These are phyloP conservation scores for Sakesphorus luctuosus DNA, from an alignment of 2,113 vertebrate genomes.

Conservation along the genomic window DNA sequence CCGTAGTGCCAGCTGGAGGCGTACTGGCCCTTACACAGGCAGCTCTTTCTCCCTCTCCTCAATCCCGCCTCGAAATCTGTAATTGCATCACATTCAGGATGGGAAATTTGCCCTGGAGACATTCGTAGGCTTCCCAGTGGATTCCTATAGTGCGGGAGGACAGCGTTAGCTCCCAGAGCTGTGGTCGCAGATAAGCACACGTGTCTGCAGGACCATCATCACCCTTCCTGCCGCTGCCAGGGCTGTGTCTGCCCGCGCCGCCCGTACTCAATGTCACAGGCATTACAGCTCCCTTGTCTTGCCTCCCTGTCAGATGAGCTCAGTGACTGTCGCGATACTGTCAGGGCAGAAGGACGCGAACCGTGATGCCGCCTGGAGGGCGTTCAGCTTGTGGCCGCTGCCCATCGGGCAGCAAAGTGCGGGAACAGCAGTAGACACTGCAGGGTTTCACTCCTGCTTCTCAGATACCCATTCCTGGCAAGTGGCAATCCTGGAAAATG, in stretches of 20 bases:
- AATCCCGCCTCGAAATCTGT: accelerated
- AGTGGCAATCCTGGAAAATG: not conserved
- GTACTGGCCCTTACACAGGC: accelerated
- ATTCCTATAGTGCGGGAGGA: not conserved
- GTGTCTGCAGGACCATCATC: accelerated
- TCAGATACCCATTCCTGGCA: not conserved
- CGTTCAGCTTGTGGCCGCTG: not conserved
- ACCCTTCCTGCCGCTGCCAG: not conserved
- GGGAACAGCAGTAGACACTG: not conserved
- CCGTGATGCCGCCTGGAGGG: accelerated
- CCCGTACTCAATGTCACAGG: accelerated
- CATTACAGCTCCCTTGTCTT: not conserved
- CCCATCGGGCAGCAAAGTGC: accelerated
- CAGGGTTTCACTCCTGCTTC: not conserved
- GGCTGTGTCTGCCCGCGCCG: not conserved
- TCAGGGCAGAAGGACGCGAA: not conserved
- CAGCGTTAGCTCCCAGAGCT: accelerated
- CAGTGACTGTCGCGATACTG: accelerated
- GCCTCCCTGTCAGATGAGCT: not conserved
- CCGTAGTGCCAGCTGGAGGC: not conserved
- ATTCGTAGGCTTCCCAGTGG: too few species aligned
- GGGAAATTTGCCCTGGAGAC: not conserved
- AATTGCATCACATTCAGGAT: not conserved
- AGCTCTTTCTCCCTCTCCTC: not conserved
- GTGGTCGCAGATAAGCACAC: accelerated